Percentiles rank a stretch among this genome's conserved stretches.
phyloP scores from a whole-genome alignment of 2,888 invertebrate genomes.

The Bombyx huttoni region DNA sequence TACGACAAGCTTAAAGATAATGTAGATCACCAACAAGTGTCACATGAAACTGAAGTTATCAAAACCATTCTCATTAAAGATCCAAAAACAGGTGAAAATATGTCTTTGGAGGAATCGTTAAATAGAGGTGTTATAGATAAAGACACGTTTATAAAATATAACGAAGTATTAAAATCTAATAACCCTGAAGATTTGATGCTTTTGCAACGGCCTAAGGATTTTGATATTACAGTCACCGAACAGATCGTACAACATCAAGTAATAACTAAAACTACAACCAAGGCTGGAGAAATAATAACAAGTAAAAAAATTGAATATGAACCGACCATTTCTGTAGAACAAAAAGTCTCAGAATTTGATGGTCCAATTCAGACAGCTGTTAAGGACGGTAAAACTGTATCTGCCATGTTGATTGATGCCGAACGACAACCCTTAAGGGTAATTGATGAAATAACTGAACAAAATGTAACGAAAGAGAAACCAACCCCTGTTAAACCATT shows the following conservation, averaged over 20 bases:
- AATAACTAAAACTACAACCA: constrained; percentile 14
- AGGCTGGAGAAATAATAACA: constrained; percentile 15
- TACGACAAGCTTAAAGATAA: constrained; percentile 1
- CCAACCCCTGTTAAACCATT: constrained; percentile 31
- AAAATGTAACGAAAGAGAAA: constrained; percentile 49
- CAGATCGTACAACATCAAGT: constrained; percentile 12
- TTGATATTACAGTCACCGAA: constrained; percentile 6
- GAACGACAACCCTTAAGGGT: constrained; percentile 56
- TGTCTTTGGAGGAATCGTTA: constrained; percentile 1
- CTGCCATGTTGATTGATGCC: constrained; percentile 54
- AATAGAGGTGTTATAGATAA: constrained; percentile 1
- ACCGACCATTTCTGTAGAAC: constrained; percentile 24
- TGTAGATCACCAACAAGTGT: not conserved
- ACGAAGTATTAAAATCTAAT: constrained; percentile 1
- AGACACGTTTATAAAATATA: not conserved
- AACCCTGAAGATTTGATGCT: not conserved
- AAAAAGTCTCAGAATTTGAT: constrained; percentile 18
- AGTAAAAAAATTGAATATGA: constrained; percentile 22
- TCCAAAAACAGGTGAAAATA: constrained; percentile 3
- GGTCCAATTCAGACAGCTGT: constrained; percentile 13
- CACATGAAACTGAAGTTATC: not conserved
- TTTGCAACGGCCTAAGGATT: constrained; percentile 1
- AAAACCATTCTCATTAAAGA: not conserved
- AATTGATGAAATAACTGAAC: constrained; percentile 64
- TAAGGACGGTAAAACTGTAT: constrained; percentile 40